phyloP scores from a whole-genome alignment of 2,888 invertebrate genomes.

The Brenthis hecate region DNA sequence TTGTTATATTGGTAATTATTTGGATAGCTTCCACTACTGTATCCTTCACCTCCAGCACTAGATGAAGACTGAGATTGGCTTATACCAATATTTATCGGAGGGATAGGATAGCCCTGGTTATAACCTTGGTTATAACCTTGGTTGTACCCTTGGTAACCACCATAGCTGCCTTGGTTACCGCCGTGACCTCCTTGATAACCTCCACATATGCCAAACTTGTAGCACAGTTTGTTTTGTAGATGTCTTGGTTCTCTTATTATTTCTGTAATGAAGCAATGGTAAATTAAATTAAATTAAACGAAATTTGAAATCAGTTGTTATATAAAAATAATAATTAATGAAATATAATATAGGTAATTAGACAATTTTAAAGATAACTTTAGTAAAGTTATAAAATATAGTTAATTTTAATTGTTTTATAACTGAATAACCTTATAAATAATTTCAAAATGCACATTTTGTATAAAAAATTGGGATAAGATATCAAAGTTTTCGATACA shows the following conservation, averaged over 20 bases:
- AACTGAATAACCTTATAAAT: too few relatives aligned
- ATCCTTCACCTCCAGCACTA: slow-evolving; percentile 63
- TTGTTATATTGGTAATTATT: slow-evolving; percentile 43
- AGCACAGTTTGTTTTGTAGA: slow-evolving; percentile 56
- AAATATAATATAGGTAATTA: too few relatives aligned
- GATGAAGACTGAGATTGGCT: slow-evolving; percentile 74
- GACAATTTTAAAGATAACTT: too few relatives aligned
- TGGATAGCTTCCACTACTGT: slow-evolving; percentile 49
- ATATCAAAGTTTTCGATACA: background rate
- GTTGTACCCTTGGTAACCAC: slow-evolving; percentile 25
- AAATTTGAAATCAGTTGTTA: background rate
- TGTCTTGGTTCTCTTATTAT: slow-evolving; percentile 51
- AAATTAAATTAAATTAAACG: slow-evolving; percentile 34
- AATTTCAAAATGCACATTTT: background rate
- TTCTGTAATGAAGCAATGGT: slow-evolving; percentile 31
- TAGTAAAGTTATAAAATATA: too few relatives aligned
- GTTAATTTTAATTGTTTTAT: too few relatives aligned
- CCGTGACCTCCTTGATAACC: background rate
- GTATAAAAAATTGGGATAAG: background rate
- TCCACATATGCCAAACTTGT: slow-evolving; percentile 60
- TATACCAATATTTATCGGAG: slow-evolving; percentile 72
- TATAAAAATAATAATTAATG: background rate
- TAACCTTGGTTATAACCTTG: slow-evolving; percentile 43
- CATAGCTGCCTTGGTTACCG: slow-evolving; percentile 21
- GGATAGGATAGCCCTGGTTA: slow-evolving; percentile 50